Evolutionary conservation across 2,888 invertebrate genomes (phyloP), one percentile per base, ranked within the genome.

Genomic region (Pteria penguin): DNA sequence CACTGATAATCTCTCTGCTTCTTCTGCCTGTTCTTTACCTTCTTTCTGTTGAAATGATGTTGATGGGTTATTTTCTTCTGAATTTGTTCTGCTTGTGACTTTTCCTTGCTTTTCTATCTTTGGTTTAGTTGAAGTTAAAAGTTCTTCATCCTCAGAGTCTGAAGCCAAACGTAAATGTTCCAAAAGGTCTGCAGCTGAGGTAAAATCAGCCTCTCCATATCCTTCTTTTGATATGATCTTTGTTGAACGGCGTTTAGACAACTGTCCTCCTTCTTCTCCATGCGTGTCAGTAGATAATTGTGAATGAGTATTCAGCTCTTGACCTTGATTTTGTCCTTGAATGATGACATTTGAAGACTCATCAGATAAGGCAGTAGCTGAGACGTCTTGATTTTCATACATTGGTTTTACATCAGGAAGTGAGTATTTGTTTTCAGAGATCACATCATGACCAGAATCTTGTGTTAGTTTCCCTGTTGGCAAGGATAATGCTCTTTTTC

Each of bases 131-230:
- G n/a, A n/a, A n/a, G n/a, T n/a, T n/a, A n/a, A n/a, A n/a, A n/a
- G n/a, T n/a, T n/a, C 31, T 26, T 68, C 68, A 18, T 5, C 11
- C 57, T 68, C 68, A 24, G 55, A 33, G 32, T 57, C 33, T 1
- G 29, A 31, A 5, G 11, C 18, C n/a, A 67, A 27, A 18, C 26
- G 26, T 24, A 67, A 36, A 27, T 29, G 45, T 18, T 67, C 54
- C 8, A 67, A 31, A 2, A 54, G 24, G 14, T 52, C 45, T 8
- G 29, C n/a, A 1, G 66, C 26, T 27, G 66, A 67, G n/a, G 45
- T 67, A 27, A 67, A 67, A 54, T 67, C 66, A 8, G 29, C 66
- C 45, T 67, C 66, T 52, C 66, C 66, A 67, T 67, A 67, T 0
- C 66, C 66, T 26, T 67, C 45, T 55, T 29, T 67, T 27, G 26